Evolutionary conservation across 2,113 vertebrate species (phyloP).

Genomic region (Cercocebus atys): DNA sequence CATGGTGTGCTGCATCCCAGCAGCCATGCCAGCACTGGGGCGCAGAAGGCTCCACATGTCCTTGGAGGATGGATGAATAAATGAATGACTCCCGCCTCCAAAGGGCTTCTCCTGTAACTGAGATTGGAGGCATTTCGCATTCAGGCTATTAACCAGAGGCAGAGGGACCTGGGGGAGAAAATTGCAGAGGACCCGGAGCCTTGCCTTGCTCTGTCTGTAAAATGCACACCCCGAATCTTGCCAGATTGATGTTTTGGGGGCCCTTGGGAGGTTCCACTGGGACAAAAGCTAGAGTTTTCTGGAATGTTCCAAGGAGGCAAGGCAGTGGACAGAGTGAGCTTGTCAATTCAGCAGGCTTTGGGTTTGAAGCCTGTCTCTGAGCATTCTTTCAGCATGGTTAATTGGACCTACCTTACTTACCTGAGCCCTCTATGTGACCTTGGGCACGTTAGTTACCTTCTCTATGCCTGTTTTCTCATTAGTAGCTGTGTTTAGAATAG

Average conservation of each 20-base stretch:
- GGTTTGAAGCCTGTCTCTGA: not conserved
- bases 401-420: not conserved
- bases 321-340: not conserved
- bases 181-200: accelerated
- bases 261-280: not conserved
- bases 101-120: accelerated
- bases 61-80: not conserved
- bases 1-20: not conserved
- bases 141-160: not conserved
- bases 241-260: accelerated
- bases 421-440: not conserved
- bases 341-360: not conserved
- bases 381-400: not conserved
- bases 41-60: not conserved
- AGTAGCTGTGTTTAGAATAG: accelerated
- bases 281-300: not conserved
- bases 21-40: not conserved
- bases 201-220: not conserved
- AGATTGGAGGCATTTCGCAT: accelerated
- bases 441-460: not conserved
- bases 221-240: too few species aligned
- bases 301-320: not conserved
- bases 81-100: accelerated
- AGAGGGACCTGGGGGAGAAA: not conserved
- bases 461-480: not conserved